Percentiles rank a stretch among this genome's conserved stretches.
Evolutionary conservation across 92 coral and sea anemone genomes (phyloP).

Genomic region (Porites evermanni): DNA sequence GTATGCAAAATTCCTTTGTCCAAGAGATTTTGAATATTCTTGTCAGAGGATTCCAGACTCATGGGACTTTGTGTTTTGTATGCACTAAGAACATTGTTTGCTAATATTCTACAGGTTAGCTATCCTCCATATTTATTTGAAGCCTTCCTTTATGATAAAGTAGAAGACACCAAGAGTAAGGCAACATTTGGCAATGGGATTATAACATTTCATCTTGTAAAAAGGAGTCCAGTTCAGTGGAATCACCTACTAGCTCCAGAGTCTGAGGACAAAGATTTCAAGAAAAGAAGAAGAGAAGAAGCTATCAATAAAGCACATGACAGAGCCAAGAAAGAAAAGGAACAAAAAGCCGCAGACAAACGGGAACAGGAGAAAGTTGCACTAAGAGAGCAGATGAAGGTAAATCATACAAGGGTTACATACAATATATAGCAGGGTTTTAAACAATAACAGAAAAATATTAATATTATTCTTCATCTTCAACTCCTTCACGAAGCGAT

Average conservation of each 20-base stretch:
- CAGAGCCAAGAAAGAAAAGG: constrained; percentile 71
- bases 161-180: constrained; percentile 84
- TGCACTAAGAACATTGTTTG: not conserved
- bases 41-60: too few species aligned
- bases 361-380: constrained; percentile 90
- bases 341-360: constrained; percentile 75
- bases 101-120: constrained; percentile 73
- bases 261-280: constrained; percentile 86
- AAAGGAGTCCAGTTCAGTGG: constrained; percentile 83
- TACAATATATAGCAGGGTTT: too few species aligned
- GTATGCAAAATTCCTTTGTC: too few species aligned
- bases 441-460: too few species aligned
- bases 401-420: not conserved
- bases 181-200: constrained; percentile 86
- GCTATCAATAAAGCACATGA: constrained; percentile 86
- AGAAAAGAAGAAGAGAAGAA: constrained; percentile 80
- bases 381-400: constrained; percentile 94
- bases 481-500: too few species aligned
- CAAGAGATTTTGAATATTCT: too few species aligned
- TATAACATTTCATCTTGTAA: constrained; percentile 78
- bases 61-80: too few species aligned
- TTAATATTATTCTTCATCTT: too few species aligned
- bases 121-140: constrained; percentile 98
- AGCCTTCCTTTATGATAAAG: constrained; percentile 81
- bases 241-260: constrained; percentile 74